Conservation (phyloP, 1,140 invertebrate genomes). For the Drosophila navojoa region DNA sequence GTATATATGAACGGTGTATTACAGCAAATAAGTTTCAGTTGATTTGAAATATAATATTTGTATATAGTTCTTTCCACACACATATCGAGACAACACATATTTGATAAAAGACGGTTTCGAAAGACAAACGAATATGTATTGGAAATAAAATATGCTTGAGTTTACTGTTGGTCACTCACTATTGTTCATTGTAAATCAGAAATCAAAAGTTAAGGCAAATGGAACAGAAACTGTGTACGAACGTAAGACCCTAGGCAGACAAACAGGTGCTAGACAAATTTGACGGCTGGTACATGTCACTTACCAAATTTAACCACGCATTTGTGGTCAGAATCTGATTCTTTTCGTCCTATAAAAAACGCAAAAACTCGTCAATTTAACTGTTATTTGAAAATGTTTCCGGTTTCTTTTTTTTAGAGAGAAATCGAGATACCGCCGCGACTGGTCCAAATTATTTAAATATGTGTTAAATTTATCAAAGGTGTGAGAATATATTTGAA, state of each 20-base stretch:
- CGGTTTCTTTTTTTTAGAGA: neutral
- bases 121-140: constrained; percentile 43
- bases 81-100: constrained; percentile 77
- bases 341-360: constrained; percentile 89
- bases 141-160: constrained; percentile 48
- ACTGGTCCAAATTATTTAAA: neutral
- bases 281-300: constrained; percentile 87
- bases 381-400: constrained; percentile 23
- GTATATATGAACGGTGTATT: constrained; percentile 43
- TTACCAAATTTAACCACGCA: constrained; percentile 98
- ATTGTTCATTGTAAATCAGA: constrained; percentile 10
- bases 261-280: constrained; percentile 69
- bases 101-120: constrained; percentile 51
- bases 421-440: constrained; percentile 6
- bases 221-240: constrained; percentile 11
- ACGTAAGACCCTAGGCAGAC: constrained; percentile 46
- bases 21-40: constrained; percentile 53
- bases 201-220: constrained; percentile 19
- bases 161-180: constrained; percentile 55
- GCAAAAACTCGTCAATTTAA: constrained; percentile 69
- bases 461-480: too few species aligned
- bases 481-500: too few species aligned
- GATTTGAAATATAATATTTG: constrained; percentile 35
- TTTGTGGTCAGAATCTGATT: constrained; percentile 97
- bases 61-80: constrained; percentile 37